Base-by-base conservation (phyloP, 2,797 vertebrate species). In the Sebastiscus albofasciatus region DNA sequence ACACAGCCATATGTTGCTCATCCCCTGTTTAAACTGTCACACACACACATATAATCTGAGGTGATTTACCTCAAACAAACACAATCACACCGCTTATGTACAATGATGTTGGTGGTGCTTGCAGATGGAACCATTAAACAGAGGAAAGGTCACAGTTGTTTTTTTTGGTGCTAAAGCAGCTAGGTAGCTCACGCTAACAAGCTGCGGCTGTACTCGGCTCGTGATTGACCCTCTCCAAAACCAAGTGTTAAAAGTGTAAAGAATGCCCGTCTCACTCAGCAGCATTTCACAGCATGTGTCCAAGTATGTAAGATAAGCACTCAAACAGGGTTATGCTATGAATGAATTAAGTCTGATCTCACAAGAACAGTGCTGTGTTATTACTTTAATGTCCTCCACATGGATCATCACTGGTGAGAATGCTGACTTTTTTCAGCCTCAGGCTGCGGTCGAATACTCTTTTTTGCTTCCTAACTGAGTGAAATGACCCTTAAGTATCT, bases 1-100 rank as follows among this genome's bases (percentile, higher is more conserved):
- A 90, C 90, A 77, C 83, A 4, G 85, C 89, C 90, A 93, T 93
- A 91, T 92, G 91, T 88, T 67, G 82, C 86, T 85, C 77, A 79
- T 77, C 77, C 56, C 33, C 14, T 55, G 67, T 84, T 86, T 81
- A 81, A 85, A 82, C 77, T 61, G 42, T 69, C 72, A 71, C 72
- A 79, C 79, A 72, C 72, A 36, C 70, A 49, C 49, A 33, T 70
- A 42, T 65, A 72, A 66, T 67, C 55, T 39, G 36, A 61, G 75
- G 18, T 58, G 85, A 42, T 84, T 88, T 73, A 49, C 67, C 29
- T 72, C 29, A 67, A 75, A 84, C 80, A 88, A 82, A 70, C 64
- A 55, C 16, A 42, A 58, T 69, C 80, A 56, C 74, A 81, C 71
- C 14, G 1, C 39, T 16, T 42, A 42, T 42, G 39, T 42, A 42